Percentiles rank a stretch among this genome's conserved stretches.
Evolutionary conservation across 2,888 invertebrate species (phyloP).

Genomic region (Zygogramma bicolorata): DNA sequence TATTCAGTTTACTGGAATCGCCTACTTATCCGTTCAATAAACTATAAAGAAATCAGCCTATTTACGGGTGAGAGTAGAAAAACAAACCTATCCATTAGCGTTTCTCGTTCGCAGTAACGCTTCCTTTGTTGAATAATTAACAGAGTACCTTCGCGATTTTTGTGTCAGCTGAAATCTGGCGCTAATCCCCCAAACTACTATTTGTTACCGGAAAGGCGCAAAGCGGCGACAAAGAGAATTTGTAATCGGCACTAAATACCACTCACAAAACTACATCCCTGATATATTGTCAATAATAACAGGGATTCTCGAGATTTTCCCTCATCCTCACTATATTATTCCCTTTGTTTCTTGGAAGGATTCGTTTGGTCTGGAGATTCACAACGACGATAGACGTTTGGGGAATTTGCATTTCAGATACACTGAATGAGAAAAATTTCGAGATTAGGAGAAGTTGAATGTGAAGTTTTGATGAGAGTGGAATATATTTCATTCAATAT

Average conservation of each 20-base stretch:
- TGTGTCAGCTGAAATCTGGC: slow-evolving; percentile 3
- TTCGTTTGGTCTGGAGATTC: neutral
- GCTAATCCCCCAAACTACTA: slow-evolving; percentile 10
- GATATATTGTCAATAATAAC: slow-evolving; percentile 33
- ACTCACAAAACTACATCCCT: slow-evolving; percentile 25
- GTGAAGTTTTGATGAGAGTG: too few species aligned
- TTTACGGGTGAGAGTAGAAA: too few species aligned
- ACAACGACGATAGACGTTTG: neutral
- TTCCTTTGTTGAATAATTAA: slow-evolving; percentile 14
- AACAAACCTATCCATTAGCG: neutral
- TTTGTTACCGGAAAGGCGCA: slow-evolving; percentile 16
- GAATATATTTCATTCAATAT: too few species aligned
- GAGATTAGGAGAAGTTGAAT: too few species aligned
- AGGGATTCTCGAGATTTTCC: slow-evolving; percentile 22
- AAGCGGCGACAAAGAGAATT: slow-evolving; percentile 34
- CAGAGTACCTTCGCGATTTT: slow-evolving; percentile 11
- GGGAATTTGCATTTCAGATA: neutral
- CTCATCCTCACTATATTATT: slow-evolving; percentile 28
- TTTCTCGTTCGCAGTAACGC: neutral
- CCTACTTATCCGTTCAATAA: too few species aligned
- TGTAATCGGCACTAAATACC: slow-evolving; percentile 35
- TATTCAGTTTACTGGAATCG: too few species aligned
- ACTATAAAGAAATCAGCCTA: too few species aligned
- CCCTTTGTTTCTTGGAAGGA: slow-evolving; percentile 24
- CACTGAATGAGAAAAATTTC: too few species aligned